These are phyloP conservation scores for Tromatobia lineatoria DNA, from an alignment of 2,888 invertebrate genomes.

Conservation along the genomic window DNA sequence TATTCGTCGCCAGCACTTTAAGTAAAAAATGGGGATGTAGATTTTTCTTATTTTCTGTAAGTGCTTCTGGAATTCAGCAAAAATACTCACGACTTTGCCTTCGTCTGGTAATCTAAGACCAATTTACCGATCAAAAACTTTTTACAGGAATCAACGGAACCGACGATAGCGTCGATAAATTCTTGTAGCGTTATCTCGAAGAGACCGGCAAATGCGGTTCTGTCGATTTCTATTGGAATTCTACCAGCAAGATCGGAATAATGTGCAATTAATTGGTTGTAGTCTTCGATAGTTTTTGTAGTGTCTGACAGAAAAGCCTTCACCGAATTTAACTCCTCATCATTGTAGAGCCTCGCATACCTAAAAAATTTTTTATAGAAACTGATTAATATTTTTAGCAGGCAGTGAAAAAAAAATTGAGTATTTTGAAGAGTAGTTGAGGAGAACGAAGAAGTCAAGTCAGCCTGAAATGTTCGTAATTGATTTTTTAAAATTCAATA, in stretches of 20 bases:
- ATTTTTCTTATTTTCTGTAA: neutral
- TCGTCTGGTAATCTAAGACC: conserved; percentile 92
- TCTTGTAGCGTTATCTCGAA: conserved; percentile 94
- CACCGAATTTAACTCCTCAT: conserved; percentile 82
- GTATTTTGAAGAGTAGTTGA: neutral
- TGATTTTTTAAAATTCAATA: too few species aligned
- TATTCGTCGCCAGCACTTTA: conserved; percentile 94
- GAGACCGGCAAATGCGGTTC: conserved; percentile 92
- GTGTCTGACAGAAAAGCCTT: conserved; percentile 89
- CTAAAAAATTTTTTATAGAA: conserved; percentile 70
- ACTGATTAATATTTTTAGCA: neutral
- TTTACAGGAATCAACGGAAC: conserved; percentile 89
- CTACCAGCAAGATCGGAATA: conserved; percentile 88
- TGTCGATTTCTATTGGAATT: conserved; percentile 88
- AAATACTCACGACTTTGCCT: conserved; percentile 89
- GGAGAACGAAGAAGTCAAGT: too few species aligned
- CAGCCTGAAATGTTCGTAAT: too few species aligned
- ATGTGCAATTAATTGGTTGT: conserved; percentile 87
- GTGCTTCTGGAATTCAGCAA: neutral
- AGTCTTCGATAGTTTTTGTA: conserved; percentile 88
- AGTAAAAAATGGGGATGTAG: conserved; percentile 10
- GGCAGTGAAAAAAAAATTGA: neutral
- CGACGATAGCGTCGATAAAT: conserved; percentile 90
- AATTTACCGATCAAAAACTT: conserved; percentile 90
- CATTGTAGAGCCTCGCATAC: conserved; percentile 77